Evolutionary conservation across 2,888 invertebrate species (phyloP).

Genomic region (Agonum fuliginosum): DNA sequence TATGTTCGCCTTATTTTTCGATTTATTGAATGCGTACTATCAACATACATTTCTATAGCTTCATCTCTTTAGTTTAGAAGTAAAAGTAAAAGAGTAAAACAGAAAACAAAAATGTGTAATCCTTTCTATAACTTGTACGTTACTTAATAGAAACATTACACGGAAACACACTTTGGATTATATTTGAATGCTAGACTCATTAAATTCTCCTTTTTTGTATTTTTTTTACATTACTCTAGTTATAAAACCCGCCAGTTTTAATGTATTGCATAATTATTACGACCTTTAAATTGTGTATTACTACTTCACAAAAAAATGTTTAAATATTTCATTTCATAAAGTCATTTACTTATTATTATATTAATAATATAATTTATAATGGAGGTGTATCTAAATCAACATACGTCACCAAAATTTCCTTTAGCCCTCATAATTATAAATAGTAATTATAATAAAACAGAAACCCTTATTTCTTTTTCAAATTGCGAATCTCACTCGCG

Average conservation of each 20-base stretch:
- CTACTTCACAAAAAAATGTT: too few species aligned
- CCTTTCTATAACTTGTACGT: conserved; percentile 25
- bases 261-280: conserved; percentile 11
- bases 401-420: too few species aligned
- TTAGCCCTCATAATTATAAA: too few species aligned
- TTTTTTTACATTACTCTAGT: conserved; percentile 2
- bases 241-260: background rate
- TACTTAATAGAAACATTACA: conserved; percentile 28
- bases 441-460: too few species aligned
- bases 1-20: conserved; percentile 2
- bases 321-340: too few species aligned
- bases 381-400: too few species aligned
- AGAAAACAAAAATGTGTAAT: conserved; percentile 33
- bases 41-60: conserved; percentile 19
- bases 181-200: conserved; percentile 11
- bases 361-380: too few species aligned
- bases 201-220: background rate
- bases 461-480: too few species aligned
- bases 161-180: conserved; percentile 34
- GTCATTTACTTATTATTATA: too few species aligned
- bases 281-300: too few species aligned
- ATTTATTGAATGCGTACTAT: conserved; percentile 10
- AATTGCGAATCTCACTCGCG: too few species aligned
- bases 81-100: conserved; percentile 25
- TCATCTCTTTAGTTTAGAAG: conserved; percentile 8